A percentile compares a stretch with the other conserved stretches of the same genome.
phyloP scores from a whole-genome alignment of 1,140 invertebrate genomes.

The Drosophila burlai region DNA sequence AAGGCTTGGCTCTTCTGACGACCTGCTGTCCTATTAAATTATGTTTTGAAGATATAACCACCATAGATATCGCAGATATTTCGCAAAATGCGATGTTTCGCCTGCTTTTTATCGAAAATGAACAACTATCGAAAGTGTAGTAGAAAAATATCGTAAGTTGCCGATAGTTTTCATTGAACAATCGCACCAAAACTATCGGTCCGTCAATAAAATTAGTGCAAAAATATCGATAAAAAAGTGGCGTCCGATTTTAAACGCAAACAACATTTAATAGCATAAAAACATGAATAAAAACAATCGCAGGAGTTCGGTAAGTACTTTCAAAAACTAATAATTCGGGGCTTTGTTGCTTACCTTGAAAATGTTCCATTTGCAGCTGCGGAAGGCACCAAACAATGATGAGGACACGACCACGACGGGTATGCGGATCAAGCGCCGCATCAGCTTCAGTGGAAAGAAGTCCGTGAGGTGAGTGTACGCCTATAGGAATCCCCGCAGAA shows the following conservation, averaged over 20 bases:
- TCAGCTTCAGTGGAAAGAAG: constrained; percentile 73
- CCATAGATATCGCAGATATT: no score
- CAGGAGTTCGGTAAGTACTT: constrained; percentile 54
- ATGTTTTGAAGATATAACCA: no score
- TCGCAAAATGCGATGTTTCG: no score
- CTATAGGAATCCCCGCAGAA: neutral
- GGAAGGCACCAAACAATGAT: constrained; percentile 10
- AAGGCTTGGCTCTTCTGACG: no score
- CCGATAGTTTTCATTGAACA: no score
- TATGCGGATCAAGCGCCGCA: constrained; percentile 53
- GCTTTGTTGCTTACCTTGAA: neutral
- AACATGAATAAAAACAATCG: constrained; percentile 53
- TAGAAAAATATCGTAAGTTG: no score
- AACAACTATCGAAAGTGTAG: no score
- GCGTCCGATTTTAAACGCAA: constrained; percentile 32
- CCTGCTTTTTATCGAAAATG: no score
- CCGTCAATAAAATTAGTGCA: no score
- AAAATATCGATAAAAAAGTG: neutral
- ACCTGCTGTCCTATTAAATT: no score
- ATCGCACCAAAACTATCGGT: no score
- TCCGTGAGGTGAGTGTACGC: constrained; percentile 52
- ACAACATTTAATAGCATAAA: constrained; percentile 6
- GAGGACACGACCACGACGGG: constrained; percentile 17
- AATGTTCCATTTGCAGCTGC: constrained; percentile 23
- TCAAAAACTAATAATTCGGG: neutral